These are phyloP conservation scores for Ursus arctos DNA, from an alignment of 2,113 vertebrate species.

Conservation along the genomic window DNA sequence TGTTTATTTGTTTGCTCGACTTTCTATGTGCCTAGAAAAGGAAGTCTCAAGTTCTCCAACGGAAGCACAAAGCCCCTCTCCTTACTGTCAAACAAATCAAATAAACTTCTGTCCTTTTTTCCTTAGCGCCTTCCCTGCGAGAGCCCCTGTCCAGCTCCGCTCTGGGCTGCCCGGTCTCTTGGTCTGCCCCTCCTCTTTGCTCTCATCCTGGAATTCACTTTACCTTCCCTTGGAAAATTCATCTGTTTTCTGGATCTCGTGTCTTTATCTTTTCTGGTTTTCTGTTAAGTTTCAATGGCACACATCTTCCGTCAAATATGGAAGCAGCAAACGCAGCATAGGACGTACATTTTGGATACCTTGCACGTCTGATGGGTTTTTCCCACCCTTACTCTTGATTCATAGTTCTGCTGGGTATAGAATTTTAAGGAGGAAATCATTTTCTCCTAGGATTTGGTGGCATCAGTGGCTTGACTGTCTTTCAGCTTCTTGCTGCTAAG, in stretches of 20 bases:
- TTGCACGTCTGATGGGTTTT: not conserved
- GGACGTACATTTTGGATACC: not conserved
- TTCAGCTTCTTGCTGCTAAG: not conserved
- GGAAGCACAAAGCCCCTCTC: not conserved
- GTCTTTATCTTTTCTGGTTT: not conserved
- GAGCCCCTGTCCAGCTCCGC: not conserved
- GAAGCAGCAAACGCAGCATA: not conserved
- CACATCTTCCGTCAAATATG: not conserved
- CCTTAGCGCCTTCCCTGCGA: not conserved
- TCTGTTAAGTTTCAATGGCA: not conserved
- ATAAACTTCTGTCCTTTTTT: not conserved
- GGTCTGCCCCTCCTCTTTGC: not conserved
- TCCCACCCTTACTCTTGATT: not conserved
- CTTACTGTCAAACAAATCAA: not conserved
- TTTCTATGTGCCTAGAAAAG: slow-evolving; percentile 17
- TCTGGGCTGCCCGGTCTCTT: not conserved
- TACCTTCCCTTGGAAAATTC: not conserved
- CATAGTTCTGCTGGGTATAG: not conserved
- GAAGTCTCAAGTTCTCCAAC: slow-evolving; percentile 7
- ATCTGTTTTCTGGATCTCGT: not conserved
- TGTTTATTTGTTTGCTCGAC: slow-evolving; percentile 11
- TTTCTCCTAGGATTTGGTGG: not conserved
- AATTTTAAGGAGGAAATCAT: slow-evolving; percentile 20
- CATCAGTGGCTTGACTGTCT: not conserved
- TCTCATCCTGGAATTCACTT: not conserved